These are phyloP conservation scores for Salvator merianae DNA, from an alignment of 2,113 vertebrate genomes.

Conservation along the genomic window DNA sequence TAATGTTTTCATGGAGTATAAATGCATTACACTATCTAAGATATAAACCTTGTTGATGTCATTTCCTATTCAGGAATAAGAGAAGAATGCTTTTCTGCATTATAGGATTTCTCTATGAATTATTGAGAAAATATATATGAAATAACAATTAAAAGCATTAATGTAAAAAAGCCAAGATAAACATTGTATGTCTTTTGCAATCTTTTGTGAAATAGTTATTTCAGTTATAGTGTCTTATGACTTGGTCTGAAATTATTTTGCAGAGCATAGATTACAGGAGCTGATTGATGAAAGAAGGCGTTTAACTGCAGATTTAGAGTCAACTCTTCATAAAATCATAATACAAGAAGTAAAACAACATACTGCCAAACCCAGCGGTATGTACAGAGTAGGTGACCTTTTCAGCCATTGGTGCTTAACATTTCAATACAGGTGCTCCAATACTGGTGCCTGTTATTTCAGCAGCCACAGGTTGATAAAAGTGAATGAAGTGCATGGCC, in stretches of 20 bases:
- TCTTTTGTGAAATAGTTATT: neutral
- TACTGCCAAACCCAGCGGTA: neutral
- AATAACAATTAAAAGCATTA: neutral
- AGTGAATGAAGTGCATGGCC: neutral
- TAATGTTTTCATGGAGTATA: neutral
- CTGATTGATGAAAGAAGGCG: conserved; percentile 5
- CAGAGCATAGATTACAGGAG: conserved; percentile 1
- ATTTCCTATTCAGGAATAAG: neutral
- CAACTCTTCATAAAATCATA: neutral
- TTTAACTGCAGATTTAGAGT: neutral
- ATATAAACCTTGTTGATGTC: no score
- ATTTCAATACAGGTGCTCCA: neutral
- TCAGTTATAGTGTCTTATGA: neutral
- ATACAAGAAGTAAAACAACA: neutral
- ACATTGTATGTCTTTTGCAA: neutral
- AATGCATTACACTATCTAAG: neutral
- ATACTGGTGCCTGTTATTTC: neutral
- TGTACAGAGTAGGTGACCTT: neutral
- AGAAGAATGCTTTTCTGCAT: neutral
- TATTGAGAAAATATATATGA: neutral
- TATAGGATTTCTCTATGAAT: neutral
- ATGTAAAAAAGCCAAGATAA: neutral
- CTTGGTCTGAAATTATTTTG: conserved; percentile 12
- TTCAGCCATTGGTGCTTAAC: neutral
- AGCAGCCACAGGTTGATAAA: neutral